Base-by-base conservation (phyloP, 2,888 invertebrate genomes). In the Aphidoletes aphidimyza region DNA sequence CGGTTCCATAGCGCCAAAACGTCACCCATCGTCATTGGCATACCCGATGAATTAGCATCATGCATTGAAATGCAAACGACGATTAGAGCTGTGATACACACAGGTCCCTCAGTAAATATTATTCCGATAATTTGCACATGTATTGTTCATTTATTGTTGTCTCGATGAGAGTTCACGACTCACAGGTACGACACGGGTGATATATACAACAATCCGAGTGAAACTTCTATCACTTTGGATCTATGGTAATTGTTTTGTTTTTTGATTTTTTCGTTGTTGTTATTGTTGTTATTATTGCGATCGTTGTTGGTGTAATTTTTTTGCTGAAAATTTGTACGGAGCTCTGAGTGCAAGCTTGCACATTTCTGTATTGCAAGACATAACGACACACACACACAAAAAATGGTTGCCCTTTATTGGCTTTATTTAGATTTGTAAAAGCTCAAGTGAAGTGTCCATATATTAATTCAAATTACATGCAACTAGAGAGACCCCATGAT, bases 61-160 rank as follows among this genome's bases (percentile, higher is more conserved):
- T 54, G 22, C 54, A 69, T 69, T 69, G 69, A 30, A 69, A 69
- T 69, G 69, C 69, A 69, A 69, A 69, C 69, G 69, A 69, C 69
- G 69, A 69, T 34, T 69, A 30, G 30, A 69, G 69, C n/a, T n/a
- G n/a, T 30, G 69, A 69, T 30, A 69, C 54, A 3, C 11, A 30
- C n/a, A n/a, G n/a, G n/a, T n/a, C n/a, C n/a, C 30, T 69, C 11
- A 19, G 34, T 69, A 69, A 69, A 69, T 69, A 69, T 69, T 69
- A 69, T 69, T 26, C 34, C 34, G 30, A 69, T 69, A 69, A 69
- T 69, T 69, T 69, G 30, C 30, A 69, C 69, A 69, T 69, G 69
- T 69, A 3, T 30, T 69, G 69, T 69, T 3, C 5, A 54, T 54
- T 9, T 54, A 2, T 22, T 26, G 3, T 54, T 54, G 47, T 9